phyloP scores from a whole-genome alignment of 1,140 invertebrate species.

The Brachionus paranguensis region DNA sequence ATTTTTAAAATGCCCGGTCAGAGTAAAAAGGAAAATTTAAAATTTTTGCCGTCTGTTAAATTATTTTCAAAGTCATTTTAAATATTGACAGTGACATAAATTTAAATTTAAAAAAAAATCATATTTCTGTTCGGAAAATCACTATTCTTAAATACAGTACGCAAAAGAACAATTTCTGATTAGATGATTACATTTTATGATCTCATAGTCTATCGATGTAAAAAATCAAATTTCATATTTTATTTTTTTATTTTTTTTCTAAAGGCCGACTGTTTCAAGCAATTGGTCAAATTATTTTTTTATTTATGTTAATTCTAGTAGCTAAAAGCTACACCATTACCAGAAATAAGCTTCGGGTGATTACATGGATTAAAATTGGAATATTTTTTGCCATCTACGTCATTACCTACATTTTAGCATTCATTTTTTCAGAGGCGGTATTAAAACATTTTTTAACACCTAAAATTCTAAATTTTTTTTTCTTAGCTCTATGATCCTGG shows the following conservation, averaged over 20 bases:
- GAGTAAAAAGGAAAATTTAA: too few relatives aligned
- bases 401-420: constrained; percentile 66
- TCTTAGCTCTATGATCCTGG: constrained; percentile 76
- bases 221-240: neutral
- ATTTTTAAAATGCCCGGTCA: too few relatives aligned
- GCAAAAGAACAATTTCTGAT: too few relatives aligned
- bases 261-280: constrained; percentile 68
- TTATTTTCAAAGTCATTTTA: too few relatives aligned
- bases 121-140: too few relatives aligned
- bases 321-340: constrained; percentile 86
- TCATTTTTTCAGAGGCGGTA: constrained; percentile 70
- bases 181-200: too few relatives aligned
- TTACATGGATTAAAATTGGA: constrained; percentile 67
- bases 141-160: too few relatives aligned
- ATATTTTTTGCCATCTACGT: constrained; percentile 72
- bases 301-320: constrained; percentile 71
- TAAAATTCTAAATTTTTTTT: constrained; percentile 40
- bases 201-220: too few relatives aligned
- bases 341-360: constrained; percentile 63
- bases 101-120: too few relatives aligned
- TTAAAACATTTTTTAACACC: constrained; percentile 32
- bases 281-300: constrained; percentile 63
- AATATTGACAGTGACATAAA: too few relatives aligned
- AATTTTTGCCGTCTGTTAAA: too few relatives aligned
- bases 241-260: constrained; percentile 43